Base-by-base conservation (phyloP, 2,888 invertebrate genomes). In the Cerceris ruficornis region DNA sequence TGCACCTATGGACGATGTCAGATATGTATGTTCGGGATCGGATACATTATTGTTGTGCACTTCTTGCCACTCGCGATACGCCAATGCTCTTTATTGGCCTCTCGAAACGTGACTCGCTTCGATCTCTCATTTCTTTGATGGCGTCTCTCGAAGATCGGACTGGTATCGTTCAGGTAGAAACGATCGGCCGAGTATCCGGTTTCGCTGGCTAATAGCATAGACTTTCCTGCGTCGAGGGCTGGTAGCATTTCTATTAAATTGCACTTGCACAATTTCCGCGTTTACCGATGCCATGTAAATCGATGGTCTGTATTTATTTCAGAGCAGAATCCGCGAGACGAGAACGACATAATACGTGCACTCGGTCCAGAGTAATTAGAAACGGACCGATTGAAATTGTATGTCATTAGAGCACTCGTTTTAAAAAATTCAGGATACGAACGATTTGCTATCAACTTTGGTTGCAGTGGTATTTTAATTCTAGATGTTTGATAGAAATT, bases 71-170 rank as follows among this genome's bases (percentile, higher is more conserved):
- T 8, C 59, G n/a, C 42, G 58, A 43, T 61, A 39, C 57, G 59
- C 65, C 46, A 54, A 43, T 67, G 52, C 52, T 42, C 71, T 76
- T 82, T 76, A 74, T 79, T 57, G 71, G 58, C 54, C 54, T n/a
- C 58, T 52, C 52, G 49, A 80, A 82, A 80, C 83, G 71, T 76
- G 77, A 82, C 74, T 73, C 64, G 70, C 28, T 74, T 79, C 46
- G 58, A 72, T 50, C 59, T 69, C 55, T 50, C 58, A 57, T 75
- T 77, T 76, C 73, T 65, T 69, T 15, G 28, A 66, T 39, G 41
- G 58, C 13, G 28, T 15, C 50, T 15, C 54, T 69, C 69, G 60
- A 71, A 52, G 59, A 75, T 78, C 67, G 57, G 52, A 50, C 52
- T 52, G 42, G 14, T 74, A 49, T 61, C 62, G 39, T 57, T 61